Conservation (phyloP, 2,888 invertebrate genomes). For the Amphipoea oculea region DNA sequence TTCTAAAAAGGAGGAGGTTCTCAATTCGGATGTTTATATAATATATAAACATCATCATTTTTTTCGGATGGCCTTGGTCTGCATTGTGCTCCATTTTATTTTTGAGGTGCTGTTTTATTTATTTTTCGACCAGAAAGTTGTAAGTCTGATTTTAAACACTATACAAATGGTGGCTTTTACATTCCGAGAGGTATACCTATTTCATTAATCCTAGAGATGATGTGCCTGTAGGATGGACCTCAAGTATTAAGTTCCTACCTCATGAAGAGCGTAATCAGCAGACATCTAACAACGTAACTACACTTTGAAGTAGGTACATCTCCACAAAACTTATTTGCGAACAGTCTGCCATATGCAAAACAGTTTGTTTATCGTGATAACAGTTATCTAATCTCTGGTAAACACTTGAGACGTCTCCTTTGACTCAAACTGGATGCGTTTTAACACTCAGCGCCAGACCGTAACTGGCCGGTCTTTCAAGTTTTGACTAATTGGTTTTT, state of each 20-base stretch:
- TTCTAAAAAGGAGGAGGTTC: too few species aligned
- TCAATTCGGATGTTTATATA: too few species aligned
- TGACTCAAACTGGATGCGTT: constrained; percentile 20
- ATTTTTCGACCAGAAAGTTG: not conserved
- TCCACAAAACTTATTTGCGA: constrained; percentile 24
- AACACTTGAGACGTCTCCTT: constrained; percentile 42
- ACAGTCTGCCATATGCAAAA: constrained; percentile 50
- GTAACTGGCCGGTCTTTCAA: too few species aligned
- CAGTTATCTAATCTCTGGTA: constrained; percentile 45
- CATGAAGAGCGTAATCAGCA: not conserved
- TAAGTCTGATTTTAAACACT: not conserved
- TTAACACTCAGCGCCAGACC: too few species aligned
- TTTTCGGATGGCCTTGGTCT: not conserved
- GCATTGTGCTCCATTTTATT: not conserved
- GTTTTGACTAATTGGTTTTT: too few species aligned
- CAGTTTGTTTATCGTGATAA: constrained; percentile 32
- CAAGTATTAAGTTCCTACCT: not conserved
- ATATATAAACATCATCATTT: too few species aligned
- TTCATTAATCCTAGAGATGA: not conserved
- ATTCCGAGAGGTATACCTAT: not conserved
- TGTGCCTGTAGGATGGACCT: not conserved
- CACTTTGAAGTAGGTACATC: not conserved
- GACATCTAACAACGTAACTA: not conserved
- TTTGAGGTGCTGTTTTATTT: not conserved
- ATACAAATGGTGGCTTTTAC: not conserved